Conservation (phyloP, 2,888 invertebrate genomes). For the Lithophane leautieri region DNA sequence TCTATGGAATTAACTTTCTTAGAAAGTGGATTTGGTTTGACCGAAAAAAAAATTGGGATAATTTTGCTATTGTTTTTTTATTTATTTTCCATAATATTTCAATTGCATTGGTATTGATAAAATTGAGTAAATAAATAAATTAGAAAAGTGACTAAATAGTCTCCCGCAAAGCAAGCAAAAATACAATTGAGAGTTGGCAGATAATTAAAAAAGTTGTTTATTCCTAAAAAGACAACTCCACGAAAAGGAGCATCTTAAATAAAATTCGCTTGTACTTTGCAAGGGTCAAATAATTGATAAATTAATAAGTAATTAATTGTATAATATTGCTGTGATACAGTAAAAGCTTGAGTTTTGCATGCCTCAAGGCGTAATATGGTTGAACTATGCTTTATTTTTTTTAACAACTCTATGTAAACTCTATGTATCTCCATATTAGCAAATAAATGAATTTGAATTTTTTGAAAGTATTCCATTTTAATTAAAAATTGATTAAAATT, state of each 20-base stretch:
- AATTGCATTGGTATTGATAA: neutral
- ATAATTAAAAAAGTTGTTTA: neutral
- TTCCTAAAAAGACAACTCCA: neutral
- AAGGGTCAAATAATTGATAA: neutral
- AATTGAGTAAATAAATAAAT: neutral
- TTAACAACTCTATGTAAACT: too few species aligned
- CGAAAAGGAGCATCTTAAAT: neutral
- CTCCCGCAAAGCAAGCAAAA: neutral
- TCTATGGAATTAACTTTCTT: slow-evolving; percentile 23
- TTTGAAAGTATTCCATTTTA: neutral
- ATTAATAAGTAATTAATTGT: neutral
- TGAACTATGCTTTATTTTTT: too few species aligned
- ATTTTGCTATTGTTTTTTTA: neutral
- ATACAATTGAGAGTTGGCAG: neutral
- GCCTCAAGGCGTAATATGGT: too few species aligned
- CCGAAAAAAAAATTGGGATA: neutral
- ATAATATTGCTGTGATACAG: too few species aligned
- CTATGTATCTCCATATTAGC: too few species aligned
- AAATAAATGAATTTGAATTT: too few species aligned
- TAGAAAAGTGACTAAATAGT: neutral
- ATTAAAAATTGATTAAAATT: neutral
- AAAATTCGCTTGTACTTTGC: slow-evolving; percentile 1
- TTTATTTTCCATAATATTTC: neutral
- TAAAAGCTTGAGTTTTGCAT: too few species aligned
- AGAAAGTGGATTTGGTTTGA: slow-evolving; percentile 26